Evolutionary conservation across 2,113 vertebrate genomes (phyloP).

Genomic region (Lepus americanus): DNA sequence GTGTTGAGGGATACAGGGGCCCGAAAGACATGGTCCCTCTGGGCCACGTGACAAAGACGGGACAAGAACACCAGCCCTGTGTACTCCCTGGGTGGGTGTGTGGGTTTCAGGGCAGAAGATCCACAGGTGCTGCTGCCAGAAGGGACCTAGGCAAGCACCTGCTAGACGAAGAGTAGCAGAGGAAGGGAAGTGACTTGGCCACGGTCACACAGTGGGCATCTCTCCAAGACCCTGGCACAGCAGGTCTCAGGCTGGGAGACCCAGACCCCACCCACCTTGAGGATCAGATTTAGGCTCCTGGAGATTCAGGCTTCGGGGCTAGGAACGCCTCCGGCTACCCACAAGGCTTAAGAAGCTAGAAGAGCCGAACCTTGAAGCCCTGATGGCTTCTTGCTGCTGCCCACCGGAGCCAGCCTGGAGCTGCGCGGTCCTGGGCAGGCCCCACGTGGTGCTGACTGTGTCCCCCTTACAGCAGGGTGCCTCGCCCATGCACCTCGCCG

Average conservation of each 20-base stretch:
- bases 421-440: background rate
- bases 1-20: background rate
- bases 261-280: background rate
- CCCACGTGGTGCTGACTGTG: background rate
- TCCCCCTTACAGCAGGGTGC: slow-evolving; percentile 88
- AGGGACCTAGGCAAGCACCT: background rate
- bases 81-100: background rate
- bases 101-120: background rate
- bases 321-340: background rate
- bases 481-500: slow-evolving; percentile 89
- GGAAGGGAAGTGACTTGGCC: slow-evolving; percentile 1
- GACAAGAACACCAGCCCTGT: background rate
- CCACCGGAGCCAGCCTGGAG: background rate
- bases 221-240: background rate
- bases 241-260: background rate
- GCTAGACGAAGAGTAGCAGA: background rate
- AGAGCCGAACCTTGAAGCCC: background rate
- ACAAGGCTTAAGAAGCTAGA: background rate
- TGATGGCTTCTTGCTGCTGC: background rate
- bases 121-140: background rate
- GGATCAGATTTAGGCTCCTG: background rate
- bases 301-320: slow-evolving; percentile 6
- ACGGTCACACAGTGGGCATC: background rate
- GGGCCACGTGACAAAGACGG: background rate
- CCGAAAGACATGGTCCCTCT: background rate